Percentiles rank a stretch among this genome's conserved stretches.
phyloP scores from a whole-genome alignment of 2,113 vertebrate genomes.

The Telmatochromis bifrenatus region DNA sequence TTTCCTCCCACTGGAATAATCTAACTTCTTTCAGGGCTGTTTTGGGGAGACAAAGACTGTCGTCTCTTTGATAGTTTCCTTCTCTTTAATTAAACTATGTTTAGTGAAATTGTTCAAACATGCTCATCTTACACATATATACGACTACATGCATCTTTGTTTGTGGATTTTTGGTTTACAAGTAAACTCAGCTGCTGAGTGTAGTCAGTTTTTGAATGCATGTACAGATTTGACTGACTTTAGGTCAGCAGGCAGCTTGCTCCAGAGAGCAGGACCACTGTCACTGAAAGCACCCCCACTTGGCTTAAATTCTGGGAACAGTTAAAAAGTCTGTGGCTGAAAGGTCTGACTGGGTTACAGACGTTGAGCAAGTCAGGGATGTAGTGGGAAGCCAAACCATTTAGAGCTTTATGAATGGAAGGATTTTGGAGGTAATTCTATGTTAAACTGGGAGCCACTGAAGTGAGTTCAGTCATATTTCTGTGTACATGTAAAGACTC shows the following conservation, averaged over 20 bases:
- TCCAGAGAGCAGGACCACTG: too few relatives aligned
- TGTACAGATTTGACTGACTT: too few relatives aligned
- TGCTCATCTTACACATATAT: not conserved
- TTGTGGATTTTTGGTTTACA: not conserved
- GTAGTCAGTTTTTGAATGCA: too few relatives aligned
- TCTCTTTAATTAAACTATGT: not conserved
- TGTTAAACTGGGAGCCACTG: not conserved
- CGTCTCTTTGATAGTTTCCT: not conserved
- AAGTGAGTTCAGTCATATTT: not conserved
- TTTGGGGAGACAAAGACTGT: not conserved
- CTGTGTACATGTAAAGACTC: not conserved
- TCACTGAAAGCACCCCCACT: too few relatives aligned
- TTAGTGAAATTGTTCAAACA: not conserved
- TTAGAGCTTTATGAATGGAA: not conserved
- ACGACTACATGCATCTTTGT: not conserved
- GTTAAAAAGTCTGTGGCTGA: fast-evolving
- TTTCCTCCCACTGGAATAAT: not conserved
- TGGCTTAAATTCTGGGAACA: too few relatives aligned
- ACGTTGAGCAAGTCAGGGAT: not conserved
- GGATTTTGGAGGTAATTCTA: not conserved
- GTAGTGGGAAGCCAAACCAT: not conserved
- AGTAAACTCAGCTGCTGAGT: not conserved
- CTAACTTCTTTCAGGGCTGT: not conserved
- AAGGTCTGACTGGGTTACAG: not conserved
- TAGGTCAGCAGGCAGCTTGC: too few relatives aligned